Conservation (phyloP, 2,888 invertebrate species). For the Carcina quercana region DNA sequence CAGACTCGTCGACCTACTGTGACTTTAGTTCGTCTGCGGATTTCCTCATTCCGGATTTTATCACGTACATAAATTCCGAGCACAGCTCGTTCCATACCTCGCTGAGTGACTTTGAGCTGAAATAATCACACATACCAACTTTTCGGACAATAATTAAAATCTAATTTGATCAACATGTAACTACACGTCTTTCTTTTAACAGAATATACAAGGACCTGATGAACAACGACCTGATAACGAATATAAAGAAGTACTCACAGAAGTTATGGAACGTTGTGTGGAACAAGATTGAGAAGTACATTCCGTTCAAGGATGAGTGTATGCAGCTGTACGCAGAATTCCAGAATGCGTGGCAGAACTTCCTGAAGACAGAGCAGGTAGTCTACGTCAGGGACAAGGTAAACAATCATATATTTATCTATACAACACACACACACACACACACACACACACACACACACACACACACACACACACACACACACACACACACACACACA, state of each 20-base stretch:
- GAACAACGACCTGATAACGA: constrained; percentile 84
- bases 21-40: too few species aligned
- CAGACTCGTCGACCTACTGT: too few species aligned
- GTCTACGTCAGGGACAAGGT: constrained; percentile 62
- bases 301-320: constrained; percentile 62
- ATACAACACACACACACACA: too few species aligned
- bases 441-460: too few species aligned
- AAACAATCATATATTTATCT: constrained; percentile 3
- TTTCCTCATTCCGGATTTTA: too few species aligned
- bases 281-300: constrained; percentile 56
- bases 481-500: too few species aligned
- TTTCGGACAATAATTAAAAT: not conserved
- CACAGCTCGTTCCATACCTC: too few species aligned
- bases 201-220: constrained; percentile 85
- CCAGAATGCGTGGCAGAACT: constrained; percentile 54
- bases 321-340: constrained; percentile 55
- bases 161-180: not conserved
- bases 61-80: too few species aligned
- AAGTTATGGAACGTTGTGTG: constrained; percentile 75
- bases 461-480: too few species aligned
- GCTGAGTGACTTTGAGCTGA: too few species aligned
- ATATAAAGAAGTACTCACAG: constrained; percentile 83
- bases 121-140: too few species aligned
- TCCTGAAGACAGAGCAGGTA: constrained; percentile 57
- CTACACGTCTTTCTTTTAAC: constrained; percentile 7